Evolutionary conservation across 2,888 invertebrate genomes (phyloP).

Genomic region (Pelosia muscerda): DNA sequence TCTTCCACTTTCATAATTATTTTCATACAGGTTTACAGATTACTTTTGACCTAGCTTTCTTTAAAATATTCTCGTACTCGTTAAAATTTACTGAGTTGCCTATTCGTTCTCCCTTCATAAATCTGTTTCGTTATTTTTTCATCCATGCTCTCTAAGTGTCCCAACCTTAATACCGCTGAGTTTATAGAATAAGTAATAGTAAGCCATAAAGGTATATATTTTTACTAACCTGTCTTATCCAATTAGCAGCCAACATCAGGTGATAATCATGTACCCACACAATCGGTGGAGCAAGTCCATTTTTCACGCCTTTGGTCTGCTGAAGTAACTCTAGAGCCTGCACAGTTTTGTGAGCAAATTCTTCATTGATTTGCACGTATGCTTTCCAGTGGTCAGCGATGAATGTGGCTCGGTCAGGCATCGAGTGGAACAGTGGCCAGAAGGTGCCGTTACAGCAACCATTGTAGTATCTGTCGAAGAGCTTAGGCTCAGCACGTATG

Average conservation of each 20-base stretch:
- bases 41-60: too few species aligned
- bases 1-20: too few species aligned
- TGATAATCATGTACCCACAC: conserved; percentile 99
- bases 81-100: too few species aligned
- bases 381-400: conserved; percentile 94
- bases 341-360: conserved; percentile 93
- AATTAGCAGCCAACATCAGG: conserved; percentile 96
- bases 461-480: conserved; percentile 96
- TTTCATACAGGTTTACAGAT: too few species aligned
- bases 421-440: conserved; percentile 97
- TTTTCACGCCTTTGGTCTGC: conserved; percentile 79
- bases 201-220: not conserved
- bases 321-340: conserved; percentile 88
- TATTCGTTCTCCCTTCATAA: too few species aligned
- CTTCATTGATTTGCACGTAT: conserved; percentile 92
- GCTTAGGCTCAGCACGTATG: conserved; percentile 91
- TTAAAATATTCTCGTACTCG: too few species aligned
- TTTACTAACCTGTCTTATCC: conserved; percentile 91
- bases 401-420: conserved; percentile 95
- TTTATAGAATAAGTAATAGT: too few species aligned
- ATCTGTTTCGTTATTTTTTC: too few species aligned
- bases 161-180: too few species aligned
- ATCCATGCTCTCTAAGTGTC: too few species aligned
- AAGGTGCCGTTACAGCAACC: conserved; percentile 97
- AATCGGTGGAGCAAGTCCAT: conserved; percentile 87